Percentiles rank a stretch among this genome's conserved stretches.
These are phyloP conservation scores for Calephelis virginiensis DNA, from an alignment of 1,140 invertebrate genomes.

Conservation along the genomic window DNA sequence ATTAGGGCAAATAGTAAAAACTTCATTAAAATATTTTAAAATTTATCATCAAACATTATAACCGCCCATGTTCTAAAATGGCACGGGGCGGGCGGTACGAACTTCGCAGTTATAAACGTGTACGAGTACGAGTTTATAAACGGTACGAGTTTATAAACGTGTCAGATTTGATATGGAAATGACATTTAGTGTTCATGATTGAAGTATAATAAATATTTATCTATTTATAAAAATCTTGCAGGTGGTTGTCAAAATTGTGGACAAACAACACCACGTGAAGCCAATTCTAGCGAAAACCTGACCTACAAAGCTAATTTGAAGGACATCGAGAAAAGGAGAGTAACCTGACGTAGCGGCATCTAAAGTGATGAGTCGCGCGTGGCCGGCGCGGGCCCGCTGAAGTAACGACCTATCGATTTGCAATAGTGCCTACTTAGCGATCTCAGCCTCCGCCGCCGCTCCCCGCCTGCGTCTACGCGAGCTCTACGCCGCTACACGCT, in stretches of 20 bases:
- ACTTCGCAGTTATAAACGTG: too few species aligned
- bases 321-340: conserved; percentile 78
- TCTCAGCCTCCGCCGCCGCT: conserved; percentile 41
- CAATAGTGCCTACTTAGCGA: conserved; percentile 75
- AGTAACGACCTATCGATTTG: conserved; percentile 74
- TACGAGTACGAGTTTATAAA: too few species aligned
- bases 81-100: too few species aligned
- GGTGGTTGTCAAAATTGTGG: conserved; percentile 34
- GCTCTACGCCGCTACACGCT: conserved; percentile 26
- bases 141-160: too few species aligned
- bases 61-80: too few species aligned
- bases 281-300: conserved; percentile 66
- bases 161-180: too few species aligned
- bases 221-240: conserved; percentile 23
- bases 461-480: conserved; percentile 32
- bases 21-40: too few species aligned
- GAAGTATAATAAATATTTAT: conserved; percentile 18
- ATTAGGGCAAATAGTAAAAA: too few species aligned
- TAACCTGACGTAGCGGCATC: conserved; percentile 74
- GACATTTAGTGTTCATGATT: neutral
- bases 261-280: conserved; percentile 66
- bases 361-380: conserved; percentile 77
- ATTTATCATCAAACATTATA: too few species aligned
- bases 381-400: conserved; percentile 54
- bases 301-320: conserved; percentile 78